phyloP scores from a whole-genome alignment of 37 sponge, comb jelly and placozoan species.

The Aplysina aerophoba region DNA sequence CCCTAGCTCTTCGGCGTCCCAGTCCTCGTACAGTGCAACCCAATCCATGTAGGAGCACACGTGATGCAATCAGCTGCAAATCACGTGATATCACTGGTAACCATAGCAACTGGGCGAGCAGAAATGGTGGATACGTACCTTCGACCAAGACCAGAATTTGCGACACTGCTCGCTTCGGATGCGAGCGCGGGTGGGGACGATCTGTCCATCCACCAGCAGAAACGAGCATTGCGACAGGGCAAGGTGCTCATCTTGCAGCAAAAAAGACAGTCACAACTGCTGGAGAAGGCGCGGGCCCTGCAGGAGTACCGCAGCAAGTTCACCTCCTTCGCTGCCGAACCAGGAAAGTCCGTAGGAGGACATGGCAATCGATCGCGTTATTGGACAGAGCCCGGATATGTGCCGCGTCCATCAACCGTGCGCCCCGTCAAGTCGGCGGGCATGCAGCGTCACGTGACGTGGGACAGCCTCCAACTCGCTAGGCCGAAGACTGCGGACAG shows the following conservation, averaged over 20 bases:
- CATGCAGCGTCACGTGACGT: constrained; percentile 3
- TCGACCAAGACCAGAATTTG: constrained; percentile 57
- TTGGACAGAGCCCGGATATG: neutral
- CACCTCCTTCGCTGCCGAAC: neutral
- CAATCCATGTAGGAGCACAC: too few relatives aligned
- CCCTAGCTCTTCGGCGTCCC: too few relatives aligned
- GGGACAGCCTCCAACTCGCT: neutral
- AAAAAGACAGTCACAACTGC: neutral
- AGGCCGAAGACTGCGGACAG: constrained; percentile 20
- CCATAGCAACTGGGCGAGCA: neutral
- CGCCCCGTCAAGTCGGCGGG: neutral
- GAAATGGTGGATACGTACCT: constrained; percentile 20
- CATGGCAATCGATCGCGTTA: constrained; percentile 7
- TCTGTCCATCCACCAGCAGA: constrained; percentile 54
- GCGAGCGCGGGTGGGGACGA: constrained; percentile 50
- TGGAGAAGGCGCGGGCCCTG: constrained; percentile 8
- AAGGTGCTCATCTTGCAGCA: constrained; percentile 60
- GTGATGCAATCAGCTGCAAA: neutral
- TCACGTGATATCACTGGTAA: neutral
- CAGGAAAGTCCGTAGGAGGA: neutral
- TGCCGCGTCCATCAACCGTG: neutral
- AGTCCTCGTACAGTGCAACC: too few relatives aligned
- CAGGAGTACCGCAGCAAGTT: neutral
- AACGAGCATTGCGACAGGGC: constrained; percentile 39
- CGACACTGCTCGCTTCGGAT: constrained; percentile 58